These are phyloP conservation scores for Neodontobutis hainanensis DNA, from an alignment of 2,113 vertebrate genomes.

Conservation along the genomic window DNA sequence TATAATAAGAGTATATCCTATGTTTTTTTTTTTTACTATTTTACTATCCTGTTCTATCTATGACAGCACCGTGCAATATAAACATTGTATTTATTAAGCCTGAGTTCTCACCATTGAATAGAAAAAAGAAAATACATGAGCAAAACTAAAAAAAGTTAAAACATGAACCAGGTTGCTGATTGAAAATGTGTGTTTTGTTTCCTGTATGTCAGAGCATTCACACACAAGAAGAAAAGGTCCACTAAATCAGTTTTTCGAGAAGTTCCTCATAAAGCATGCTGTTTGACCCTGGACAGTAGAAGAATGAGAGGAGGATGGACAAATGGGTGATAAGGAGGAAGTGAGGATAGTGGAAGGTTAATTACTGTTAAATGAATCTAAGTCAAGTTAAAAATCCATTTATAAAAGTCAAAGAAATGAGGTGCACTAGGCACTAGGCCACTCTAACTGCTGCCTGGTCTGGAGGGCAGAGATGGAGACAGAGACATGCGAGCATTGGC, in stretches of 20 bases:
- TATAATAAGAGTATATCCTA: no score
- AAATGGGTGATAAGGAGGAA: not conserved
- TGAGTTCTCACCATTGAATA: no score
- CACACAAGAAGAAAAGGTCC: slow-evolving; percentile 6
- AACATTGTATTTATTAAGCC: no score
- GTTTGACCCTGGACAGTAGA: not conserved
- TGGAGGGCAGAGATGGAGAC: not conserved
- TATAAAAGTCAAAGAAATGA: slow-evolving; percentile 1
- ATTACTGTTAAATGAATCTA: slow-evolving; percentile 3
- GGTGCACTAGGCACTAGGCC: not conserved
- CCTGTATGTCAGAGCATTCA: not conserved
- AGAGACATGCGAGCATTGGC: no score
- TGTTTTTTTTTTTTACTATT: no score
- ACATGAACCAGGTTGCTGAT: no score
- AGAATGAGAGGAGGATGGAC: not conserved
- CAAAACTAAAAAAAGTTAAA: no score
- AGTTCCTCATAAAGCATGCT: not conserved
- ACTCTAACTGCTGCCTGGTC: not conserved
- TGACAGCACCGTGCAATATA: no score
- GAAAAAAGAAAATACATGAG: no score
- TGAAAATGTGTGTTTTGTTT: no score
- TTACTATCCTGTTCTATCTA: no score
- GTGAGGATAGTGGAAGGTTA: slow-evolving; percentile 2
- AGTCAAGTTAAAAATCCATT: not conserved
- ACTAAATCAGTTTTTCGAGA: not conserved